phyloP scores from a whole-genome alignment of 1,140 invertebrate species.

The Chrysoperla carnea region DNA sequence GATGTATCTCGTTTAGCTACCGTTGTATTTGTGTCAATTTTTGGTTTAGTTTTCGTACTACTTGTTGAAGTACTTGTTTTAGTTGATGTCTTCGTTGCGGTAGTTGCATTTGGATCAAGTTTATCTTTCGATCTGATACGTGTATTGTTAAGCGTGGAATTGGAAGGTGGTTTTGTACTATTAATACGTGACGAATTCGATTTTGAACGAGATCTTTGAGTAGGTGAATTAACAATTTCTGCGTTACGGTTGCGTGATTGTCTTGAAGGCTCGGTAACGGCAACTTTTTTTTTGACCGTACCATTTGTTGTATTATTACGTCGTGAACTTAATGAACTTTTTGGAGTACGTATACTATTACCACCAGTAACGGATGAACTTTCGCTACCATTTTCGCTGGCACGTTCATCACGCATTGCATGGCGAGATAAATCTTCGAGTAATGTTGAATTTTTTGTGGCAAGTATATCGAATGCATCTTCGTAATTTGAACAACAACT shows the following conservation, averaged over 20 bases:
- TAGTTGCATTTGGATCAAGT: not conserved
- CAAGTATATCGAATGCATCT: constrained; percentile 32
- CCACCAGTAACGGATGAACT: constrained; percentile 45
- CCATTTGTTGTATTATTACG: constrained; percentile 2
- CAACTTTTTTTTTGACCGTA: constrained; percentile 20
- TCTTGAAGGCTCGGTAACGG: not conserved
- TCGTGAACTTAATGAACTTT: constrained; percentile 2
- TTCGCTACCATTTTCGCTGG: constrained; percentile 53
- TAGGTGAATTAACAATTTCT: not conserved
- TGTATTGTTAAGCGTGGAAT: constrained; percentile 7
- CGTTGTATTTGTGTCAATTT: too few relatives aligned
- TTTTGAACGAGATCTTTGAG: constrained; percentile 2
- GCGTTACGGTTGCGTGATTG: constrained; percentile 1
- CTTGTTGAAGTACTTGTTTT: constrained; percentile 3
- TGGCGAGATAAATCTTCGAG: constrained; percentile 21
- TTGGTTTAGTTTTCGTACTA: not conserved
- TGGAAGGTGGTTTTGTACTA: not conserved
- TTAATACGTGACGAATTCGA: constrained; percentile 3
- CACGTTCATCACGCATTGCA: constrained; percentile 37
- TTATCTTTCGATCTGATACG: not conserved
- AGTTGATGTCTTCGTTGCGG: constrained; percentile 1
- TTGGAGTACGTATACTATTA: constrained; percentile 11
- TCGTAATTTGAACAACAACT: constrained; percentile 54
- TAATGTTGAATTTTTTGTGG: constrained; percentile 25
- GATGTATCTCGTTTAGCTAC: too few relatives aligned